Base-by-base conservation (phyloP, 2,113 vertebrate genomes). In the Colaptes auratus region DNA sequence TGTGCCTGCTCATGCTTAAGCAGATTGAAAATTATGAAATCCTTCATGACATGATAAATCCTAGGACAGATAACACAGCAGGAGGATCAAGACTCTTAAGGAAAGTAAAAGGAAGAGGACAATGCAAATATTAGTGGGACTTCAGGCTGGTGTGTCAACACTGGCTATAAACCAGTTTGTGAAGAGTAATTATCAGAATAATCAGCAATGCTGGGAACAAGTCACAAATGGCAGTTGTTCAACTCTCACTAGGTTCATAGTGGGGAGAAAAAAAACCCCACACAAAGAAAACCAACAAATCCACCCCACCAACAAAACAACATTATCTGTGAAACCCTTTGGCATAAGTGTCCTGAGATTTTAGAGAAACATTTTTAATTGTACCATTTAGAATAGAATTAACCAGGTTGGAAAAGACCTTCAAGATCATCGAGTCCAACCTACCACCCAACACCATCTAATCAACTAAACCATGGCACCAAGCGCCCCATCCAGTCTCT, bases 11-110 rank as follows among this genome's bases (percentile, higher is more conserved):
- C 72, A 75, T 56, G 82, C 86, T 94, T 96, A 96, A 96, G 39
- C 42, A 95, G 95, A 92, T 70, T 95, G 93, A 96, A 96, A 89
- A 94, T 96, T 93, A 85, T 90, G 71, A 97, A 95, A 96, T 93
- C 80, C 73, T 86, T 90, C 86, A 95, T 48, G 63, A 92, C 93
- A 82, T 82, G 65, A 91, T 80, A 96, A 97, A 96, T 80, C 87
- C 90, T 90, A 48, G 39, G 75, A 44, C 82, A 96, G 85, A 93
- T 94, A 92, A 95, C 82, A 96, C 27, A 90, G 33, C 74, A 58
- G 80, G 71, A 84, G 64, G 79, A 85, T 92, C 79, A 83, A 91
- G 65, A 66, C 74, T 70, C 39, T 58, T 74, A 66, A 2, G 13
- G 79, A 73, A 92, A 93, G 56, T 4, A 79, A 50, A 81, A 82